phyloP scores from a whole-genome alignment of 1,140 invertebrate species.

The Drosophila aff. region DNA sequence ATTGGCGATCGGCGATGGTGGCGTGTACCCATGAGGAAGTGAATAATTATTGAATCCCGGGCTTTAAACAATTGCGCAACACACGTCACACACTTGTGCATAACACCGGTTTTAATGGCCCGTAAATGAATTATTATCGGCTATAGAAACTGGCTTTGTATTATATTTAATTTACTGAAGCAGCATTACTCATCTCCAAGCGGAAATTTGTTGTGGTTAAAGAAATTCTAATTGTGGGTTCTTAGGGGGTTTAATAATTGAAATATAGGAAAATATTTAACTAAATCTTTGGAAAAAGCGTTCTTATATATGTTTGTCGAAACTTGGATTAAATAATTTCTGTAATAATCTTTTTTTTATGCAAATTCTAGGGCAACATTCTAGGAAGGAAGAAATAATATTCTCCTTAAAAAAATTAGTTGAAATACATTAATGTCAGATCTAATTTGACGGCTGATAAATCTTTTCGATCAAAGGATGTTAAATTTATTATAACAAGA shows the following conservation, averaged over 20 bases:
- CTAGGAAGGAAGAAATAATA: too few relatives aligned
- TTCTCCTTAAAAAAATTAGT: too few relatives aligned
- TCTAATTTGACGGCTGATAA: not conserved
- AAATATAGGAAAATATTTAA: not conserved
- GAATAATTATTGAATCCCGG: slow-evolving; percentile 60
- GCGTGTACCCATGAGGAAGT: slow-evolving; percentile 29
- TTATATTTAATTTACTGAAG: slow-evolving; percentile 35
- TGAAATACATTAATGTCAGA: not conserved
- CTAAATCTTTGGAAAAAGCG: not conserved
- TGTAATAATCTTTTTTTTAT: too few relatives aligned
- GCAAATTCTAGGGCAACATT: too few relatives aligned
- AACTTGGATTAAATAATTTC: not conserved
- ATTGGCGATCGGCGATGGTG: slow-evolving; percentile 1
- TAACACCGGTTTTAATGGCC: slow-evolving; percentile 45
- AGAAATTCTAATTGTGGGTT: not conserved
- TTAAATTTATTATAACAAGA: too few relatives aligned
- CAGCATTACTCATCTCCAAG: slow-evolving; percentile 28
- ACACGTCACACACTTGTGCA: slow-evolving; percentile 56
- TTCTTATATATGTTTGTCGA: not conserved
- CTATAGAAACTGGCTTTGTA: slow-evolving; percentile 12
- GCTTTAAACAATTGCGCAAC: slow-evolving; percentile 64
- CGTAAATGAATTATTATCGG: slow-evolving; percentile 42
- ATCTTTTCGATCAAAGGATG: not conserved
- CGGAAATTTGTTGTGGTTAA: not conserved
- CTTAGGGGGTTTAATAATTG: not conserved